phyloP scores from a whole-genome alignment of 30 jellyfish, hydroid and myxozoan genomes.

The Pelagia noctiluca region DNA sequence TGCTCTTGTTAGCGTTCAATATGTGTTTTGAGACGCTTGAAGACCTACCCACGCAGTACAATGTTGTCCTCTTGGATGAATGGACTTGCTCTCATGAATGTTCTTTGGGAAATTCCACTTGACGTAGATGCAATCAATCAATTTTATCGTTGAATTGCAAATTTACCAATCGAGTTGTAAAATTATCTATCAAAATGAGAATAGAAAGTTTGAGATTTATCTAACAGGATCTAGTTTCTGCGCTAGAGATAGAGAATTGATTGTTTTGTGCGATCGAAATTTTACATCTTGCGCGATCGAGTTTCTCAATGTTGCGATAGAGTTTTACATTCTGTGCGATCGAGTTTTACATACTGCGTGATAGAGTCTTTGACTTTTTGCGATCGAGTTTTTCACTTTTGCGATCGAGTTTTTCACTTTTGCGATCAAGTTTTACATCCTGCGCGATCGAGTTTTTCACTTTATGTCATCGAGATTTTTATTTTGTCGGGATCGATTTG shows the following conservation, averaged over 20 bases:
- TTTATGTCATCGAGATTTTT: too few relatives aligned
- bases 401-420: not conserved
- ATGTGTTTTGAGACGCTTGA: conserved; percentile 47
- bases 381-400: not conserved
- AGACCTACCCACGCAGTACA: conserved; percentile 48
- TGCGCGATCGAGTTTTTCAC: not conserved
- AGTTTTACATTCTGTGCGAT: not conserved
- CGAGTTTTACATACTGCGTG: conserved; percentile 12
- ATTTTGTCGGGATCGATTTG: too few relatives aligned
- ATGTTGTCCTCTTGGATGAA: too few relatives aligned
- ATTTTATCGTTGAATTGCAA: conserved; percentile 6
- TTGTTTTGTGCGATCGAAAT: conserved; percentile 8
- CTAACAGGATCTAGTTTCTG: conserved; percentile 15
- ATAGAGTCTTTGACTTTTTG: not conserved
- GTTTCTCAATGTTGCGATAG: conserved; percentile 1
- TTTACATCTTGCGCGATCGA: conserved; percentile 24
- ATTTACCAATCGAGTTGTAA: conserved; percentile 14
- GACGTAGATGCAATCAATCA: too few relatives aligned
- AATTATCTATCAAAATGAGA: conserved; percentile 7
- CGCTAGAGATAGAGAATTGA: conserved; percentile 7
- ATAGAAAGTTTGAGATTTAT: not conserved
- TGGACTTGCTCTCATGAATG: too few relatives aligned
- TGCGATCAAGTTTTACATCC: conserved; percentile 6
- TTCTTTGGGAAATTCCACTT: too few relatives aligned
- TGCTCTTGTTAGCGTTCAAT: conserved; percentile 66